A percentile compares a stretch with the other conserved stretches of the same genome.
These are phyloP conservation scores for Manis javanica DNA, from an alignment of 2,797 vertebrate species.

Conservation along the genomic window DNA sequence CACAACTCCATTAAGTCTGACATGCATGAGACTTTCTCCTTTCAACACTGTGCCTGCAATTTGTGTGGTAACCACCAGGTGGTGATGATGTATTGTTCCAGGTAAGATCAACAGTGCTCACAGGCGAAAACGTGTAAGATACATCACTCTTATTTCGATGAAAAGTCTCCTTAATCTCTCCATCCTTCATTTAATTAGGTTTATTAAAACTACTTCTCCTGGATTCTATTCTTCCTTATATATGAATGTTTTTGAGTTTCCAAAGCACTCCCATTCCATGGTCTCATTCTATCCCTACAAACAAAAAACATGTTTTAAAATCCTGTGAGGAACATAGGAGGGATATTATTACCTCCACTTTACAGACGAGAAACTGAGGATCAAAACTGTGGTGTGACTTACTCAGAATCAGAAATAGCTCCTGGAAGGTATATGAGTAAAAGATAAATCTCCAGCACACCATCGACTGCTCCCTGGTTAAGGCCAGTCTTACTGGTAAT, in stretches of 20 bases:
- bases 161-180: neutral
- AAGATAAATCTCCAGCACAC: neutral
- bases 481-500: neutral
- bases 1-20: neutral
- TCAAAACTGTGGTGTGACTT: neutral
- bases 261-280: neutral
- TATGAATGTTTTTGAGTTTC: neutral
- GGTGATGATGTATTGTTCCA: neutral
- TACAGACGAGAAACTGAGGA: neutral
- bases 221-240: neutral
- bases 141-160: neutral
- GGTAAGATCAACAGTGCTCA: neutral
- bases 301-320: neutral
- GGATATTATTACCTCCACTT: neutral
- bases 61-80: neutral
- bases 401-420: neutral
- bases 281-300: neutral
- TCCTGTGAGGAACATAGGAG: neutral
- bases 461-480: neutral
- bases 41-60: conserved; percentile 33
- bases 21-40: neutral
- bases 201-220: neutral
- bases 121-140: neutral
- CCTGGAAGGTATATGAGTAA: neutral
- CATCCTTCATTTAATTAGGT: neutral